Evolutionary conservation across 1,140 invertebrate genomes (phyloP), one percentile per base, ranked within the genome.

Genomic region (Chymomyza costata): DNA sequence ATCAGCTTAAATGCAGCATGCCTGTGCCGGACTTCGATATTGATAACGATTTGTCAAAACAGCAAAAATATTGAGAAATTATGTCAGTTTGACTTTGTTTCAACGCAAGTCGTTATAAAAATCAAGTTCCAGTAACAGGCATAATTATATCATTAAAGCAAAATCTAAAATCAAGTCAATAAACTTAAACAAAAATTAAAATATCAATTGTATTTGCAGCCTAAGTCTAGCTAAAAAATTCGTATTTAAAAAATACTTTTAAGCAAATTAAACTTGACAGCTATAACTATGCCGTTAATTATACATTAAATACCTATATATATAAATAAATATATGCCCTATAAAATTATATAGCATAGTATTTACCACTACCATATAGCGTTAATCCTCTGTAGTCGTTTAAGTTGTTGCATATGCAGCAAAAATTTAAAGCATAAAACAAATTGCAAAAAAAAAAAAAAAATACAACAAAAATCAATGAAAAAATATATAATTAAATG

Each of bases 351-450:
- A 58, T 58, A 63, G 53, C 54, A 53, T 58, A 68, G n/a, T n/a
- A n/a, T n/a, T n/a, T 73, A 80, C 49, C 47, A 71, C 31, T 62
- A 80, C 64, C 73, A 80, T 73, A 73, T 80, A 80, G 73, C 65
- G 73, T 80, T 80, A 80, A 80, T 80, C 67, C 64, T 78, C 68
- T 61, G 73, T 80, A 80, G 73, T 73, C 68, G 74, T 80, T 80
- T 80, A 78, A 70, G n/a, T n/a, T n/a, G n/a, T n/a, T n/a, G n/a
- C n/a, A n/a, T n/a, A n/a, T n/a, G n/a, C n/a, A n/a, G n/a, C n/a
- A n/a, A n/a, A n/a, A n/a, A 67, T 59, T 49, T 78, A 66, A 76
- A 62, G 58, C 73, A 49, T 62, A 55, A 62, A 76, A 58, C 19
- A 53, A 61, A 55, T 45, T 19, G 28, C 17, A 43, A 48, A 71